These are phyloP conservation scores for Echeneis naucrates DNA, from an alignment of 2,797 vertebrate genomes.

Conservation along the genomic window DNA sequence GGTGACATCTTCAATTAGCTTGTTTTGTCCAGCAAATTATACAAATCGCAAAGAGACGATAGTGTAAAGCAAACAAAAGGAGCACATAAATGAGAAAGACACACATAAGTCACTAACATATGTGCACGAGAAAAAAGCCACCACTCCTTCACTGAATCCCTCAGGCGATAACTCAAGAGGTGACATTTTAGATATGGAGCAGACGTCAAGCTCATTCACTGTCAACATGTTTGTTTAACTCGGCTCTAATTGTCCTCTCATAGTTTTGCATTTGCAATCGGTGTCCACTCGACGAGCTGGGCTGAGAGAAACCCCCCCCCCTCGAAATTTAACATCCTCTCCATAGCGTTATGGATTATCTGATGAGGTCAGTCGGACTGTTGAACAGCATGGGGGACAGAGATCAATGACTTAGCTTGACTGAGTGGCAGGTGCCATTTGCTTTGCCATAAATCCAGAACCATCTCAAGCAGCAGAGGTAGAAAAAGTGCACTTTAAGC, in stretches of 20 bases:
- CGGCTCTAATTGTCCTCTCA: background rate
- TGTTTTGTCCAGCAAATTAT: background rate
- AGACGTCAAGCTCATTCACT: conserved; percentile 17
- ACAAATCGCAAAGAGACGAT: background rate
- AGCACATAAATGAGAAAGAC: background rate
- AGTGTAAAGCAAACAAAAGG: background rate
- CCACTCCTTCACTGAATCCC: conserved; percentile 18
- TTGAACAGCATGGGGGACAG: conserved; percentile 9
- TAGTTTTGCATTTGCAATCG: conserved; percentile 23
- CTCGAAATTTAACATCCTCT: conserved; percentile 41
- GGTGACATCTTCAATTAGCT: background rate
- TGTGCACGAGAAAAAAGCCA: conserved; percentile 11
- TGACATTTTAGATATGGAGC: conserved; percentile 25
- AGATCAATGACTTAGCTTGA: conserved; percentile 47
- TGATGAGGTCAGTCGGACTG: conserved; percentile 48
- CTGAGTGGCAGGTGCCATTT: conserved; percentile 38
- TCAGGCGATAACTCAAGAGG: conserved; percentile 28
- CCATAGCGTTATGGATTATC: conserved; percentile 26
- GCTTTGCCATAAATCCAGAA: conserved; percentile 20
- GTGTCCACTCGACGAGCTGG: background rate
- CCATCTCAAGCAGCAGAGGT: conserved; percentile 14
- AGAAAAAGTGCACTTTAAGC: conserved; percentile 9
- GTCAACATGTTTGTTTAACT: background rate
- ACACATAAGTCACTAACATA: background rate
- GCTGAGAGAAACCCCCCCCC: background rate